Evolutionary conservation across 2,888 invertebrate species (phyloP), one percentile per base, ranked within the genome.

Genomic region (Ectemnius lituratus): DNA sequence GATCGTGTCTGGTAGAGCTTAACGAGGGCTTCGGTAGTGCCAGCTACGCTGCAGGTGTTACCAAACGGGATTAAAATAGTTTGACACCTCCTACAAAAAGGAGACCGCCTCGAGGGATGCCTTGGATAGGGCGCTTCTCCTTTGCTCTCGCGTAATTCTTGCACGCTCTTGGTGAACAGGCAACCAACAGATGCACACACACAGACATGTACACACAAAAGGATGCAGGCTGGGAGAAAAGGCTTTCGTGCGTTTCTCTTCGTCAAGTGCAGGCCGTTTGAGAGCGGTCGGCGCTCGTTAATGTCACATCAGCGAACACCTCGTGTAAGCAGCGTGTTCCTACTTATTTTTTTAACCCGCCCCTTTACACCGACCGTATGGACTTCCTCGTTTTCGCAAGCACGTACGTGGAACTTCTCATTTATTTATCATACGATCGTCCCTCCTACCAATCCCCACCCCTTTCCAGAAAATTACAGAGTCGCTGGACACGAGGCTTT

Each of bases 51-150:
- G 66, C 69, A 64, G 58, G 73, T 76, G 80, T 46, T 59, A 70
- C 61, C 62, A 73, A 74, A 67, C 69, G 78, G 73, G 69, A 81
- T 80, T 79, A 80, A 81, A 80, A 81, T 81, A 81, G 81, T 81
- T 74, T 27, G 69, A 28, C 62, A 64, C 49, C 37, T 37, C 37
- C 11, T 67, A 67, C 61, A 74, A 80, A 74, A 80, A 80, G 63
- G 28, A 37, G 8, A 64, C 49, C 37, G 52, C n/a, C n/a, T 67
- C 65, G 57, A 75, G 78, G 73, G 78, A 80, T 59, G 37, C 23
- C 56, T 45, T 60, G 49, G 37, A 28, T 16, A 28, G 28, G 37
- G n/a, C 16, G 52, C 52, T 52, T 5, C 52, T 52, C 16, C 52
- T 52, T 60, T 16, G 13, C 58, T 23, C 23, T 3, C 23, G 27